These are phyloP conservation scores for Asteroscopus sphinx DNA, from an alignment of 2,888 invertebrate genomes.

Conservation along the genomic window DNA sequence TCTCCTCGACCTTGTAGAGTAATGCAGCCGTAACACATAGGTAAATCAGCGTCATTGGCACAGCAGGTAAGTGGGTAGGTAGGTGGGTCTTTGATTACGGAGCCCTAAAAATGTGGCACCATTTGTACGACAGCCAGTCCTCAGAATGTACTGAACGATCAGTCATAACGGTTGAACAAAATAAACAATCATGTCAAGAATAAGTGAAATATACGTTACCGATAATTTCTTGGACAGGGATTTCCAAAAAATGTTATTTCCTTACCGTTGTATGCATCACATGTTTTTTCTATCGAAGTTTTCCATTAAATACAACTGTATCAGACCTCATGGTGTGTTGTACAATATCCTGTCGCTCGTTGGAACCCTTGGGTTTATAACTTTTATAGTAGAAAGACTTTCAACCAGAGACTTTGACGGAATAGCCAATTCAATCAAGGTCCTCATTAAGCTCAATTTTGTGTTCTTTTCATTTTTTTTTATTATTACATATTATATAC, in stretches of 20 bases:
- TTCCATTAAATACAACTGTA: slow-evolving; percentile 31
- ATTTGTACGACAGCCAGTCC: too few relatives aligned
- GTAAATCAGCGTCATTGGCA: too few relatives aligned
- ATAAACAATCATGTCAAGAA: too few relatives aligned
- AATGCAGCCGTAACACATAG: too few relatives aligned
- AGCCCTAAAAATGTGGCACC: too few relatives aligned
- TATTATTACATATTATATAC: slow-evolving; percentile 2
- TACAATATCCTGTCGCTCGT: slow-evolving; percentile 23
- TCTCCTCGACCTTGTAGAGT: too few relatives aligned
- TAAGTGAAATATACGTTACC: slow-evolving; percentile 4
- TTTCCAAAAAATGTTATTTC: slow-evolving; percentile 22
- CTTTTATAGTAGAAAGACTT: not conserved
- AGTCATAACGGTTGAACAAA: too few relatives aligned
- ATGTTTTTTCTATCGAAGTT: slow-evolving; percentile 25
- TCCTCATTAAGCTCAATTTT: not conserved
- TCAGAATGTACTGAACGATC: too few relatives aligned
- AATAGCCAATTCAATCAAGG: rapidly evolving
- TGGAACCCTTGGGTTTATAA: not conserved
- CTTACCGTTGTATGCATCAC: slow-evolving; percentile 14
- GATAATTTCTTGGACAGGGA: slow-evolving; percentile 8
- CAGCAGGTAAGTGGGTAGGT: too few relatives aligned
- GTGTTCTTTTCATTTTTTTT: too few relatives aligned
- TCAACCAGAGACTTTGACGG: rapidly evolving
- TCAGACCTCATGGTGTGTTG: slow-evolving; percentile 24
- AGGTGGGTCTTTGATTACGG: too few relatives aligned